Percentiles rank a stretch among this genome's conserved stretches.
Conservation (phyloP, 2,888 invertebrate genomes). For the Acronicta psi region DNA sequence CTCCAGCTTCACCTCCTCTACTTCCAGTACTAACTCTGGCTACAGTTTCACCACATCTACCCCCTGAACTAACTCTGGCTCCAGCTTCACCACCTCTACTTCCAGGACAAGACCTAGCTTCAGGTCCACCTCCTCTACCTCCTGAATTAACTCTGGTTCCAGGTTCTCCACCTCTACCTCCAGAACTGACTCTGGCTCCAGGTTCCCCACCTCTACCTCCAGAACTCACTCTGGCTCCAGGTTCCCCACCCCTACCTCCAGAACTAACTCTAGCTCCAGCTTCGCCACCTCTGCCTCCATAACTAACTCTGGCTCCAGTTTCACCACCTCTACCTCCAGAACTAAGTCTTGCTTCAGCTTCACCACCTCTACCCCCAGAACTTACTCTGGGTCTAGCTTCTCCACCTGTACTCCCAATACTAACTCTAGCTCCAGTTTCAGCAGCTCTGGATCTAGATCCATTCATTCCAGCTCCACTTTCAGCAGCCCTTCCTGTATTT, state of each 20-base stretch:
- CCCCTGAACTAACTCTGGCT: neutral
- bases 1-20: slow-evolving; percentile 3
- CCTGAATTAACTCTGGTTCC: slow-evolving; percentile 2
- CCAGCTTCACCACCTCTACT: neutral
- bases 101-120: neutral
- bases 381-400: slow-evolving; percentile 2
- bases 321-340: slow-evolving; percentile 3
- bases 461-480: neutral
- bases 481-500: neutral
- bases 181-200: neutral
- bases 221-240: neutral
- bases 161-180: slow-evolving; percentile 5
- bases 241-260: slow-evolving; percentile 9
- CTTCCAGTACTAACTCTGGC: slow-evolving; percentile 4
- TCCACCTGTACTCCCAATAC: slow-evolving; percentile 3
- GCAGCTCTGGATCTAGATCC: neutral
- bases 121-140: neutral
- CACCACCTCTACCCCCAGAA: slow-evolving; percentile 3
- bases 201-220: slow-evolving; percentile 4
- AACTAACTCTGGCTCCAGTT: slow-evolving; percentile 4
- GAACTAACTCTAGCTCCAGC: too few relatives aligned
- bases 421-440: neutral
- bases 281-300: neutral
- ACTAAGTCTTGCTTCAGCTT: slow-evolving; percentile 5
- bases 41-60: neutral